A percentile compares a stretch with the other conserved stretches of the same genome.
These are phyloP conservation scores for Rattus norvegicus DNA, from an alignment of 2,113 vertebrate genomes.

Conservation along the genomic window DNA sequence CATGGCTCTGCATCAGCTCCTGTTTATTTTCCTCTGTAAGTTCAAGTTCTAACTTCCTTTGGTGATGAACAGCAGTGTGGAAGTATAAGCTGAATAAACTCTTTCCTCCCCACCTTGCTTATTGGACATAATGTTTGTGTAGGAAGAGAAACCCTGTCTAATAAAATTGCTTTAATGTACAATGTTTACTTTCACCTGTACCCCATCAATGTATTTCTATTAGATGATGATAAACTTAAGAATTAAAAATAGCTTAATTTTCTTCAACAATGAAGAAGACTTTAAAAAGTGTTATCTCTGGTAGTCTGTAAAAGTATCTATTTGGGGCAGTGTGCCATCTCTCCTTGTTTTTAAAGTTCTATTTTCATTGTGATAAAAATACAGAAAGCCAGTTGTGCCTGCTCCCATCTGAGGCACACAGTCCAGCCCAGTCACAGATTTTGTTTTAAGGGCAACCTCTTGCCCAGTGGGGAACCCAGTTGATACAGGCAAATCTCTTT, in stretches of 20 bases:
- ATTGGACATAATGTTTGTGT: too few relatives aligned
- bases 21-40: too few relatives aligned
- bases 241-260: slow-evolving; percentile 29
- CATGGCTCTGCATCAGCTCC: too few relatives aligned
- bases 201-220: not conserved
- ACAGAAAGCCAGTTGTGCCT: not conserved
- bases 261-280: not conserved
- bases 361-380: not conserved
- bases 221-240: not conserved
- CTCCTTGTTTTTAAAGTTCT: not conserved
- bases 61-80: too few relatives aligned
- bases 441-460: not conserved
- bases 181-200: not conserved
- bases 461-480: not conserved
- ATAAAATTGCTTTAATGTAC: not conserved
- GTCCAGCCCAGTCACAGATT: not conserved
- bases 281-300: not conserved
- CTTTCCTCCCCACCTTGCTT: too few relatives aligned
- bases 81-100: too few relatives aligned
- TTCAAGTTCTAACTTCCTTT: too few relatives aligned
- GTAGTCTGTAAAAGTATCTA: not conserved
- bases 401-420: not conserved
- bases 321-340: not conserved
- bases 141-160: too few relatives aligned
- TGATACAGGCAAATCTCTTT: not conserved